Evolutionary conservation across 2,113 vertebrate genomes (phyloP), one percentile per base, ranked within the genome.

Genomic region (Heterotis niloticus): DNA sequence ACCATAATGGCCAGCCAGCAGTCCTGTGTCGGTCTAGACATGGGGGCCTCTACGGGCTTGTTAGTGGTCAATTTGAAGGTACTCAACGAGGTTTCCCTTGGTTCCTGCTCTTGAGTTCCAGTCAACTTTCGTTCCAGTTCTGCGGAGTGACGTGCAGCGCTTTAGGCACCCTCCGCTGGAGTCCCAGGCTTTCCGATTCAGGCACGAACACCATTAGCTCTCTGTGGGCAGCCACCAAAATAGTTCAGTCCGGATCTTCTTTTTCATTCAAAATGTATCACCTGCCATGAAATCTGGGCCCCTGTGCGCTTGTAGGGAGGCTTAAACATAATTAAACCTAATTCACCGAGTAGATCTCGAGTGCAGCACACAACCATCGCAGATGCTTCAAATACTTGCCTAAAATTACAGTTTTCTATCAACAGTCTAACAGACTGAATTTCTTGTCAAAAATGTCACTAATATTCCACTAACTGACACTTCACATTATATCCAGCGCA

Each of bases 41-140:
- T 0, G 60, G 5, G 28, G 10, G 10, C 57, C 10, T 5, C 10
- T 44, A 28, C 1, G 14, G 29, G 75, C 75, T 60, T 56, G 57
- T 75, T 75, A 75, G 23, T 7, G 56, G 44, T 18, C 76, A 18
- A 23, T 65, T 54, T 77, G 66, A 24, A 24, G 24, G 44, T 54
- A 54, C 51, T 56, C 76, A 23, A 44, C 18, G 4, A 5, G 16
- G 28, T n/a, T 34, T 28, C 14, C 20, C 65, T 76, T 20, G 29
- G 60, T 29, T 64, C 20, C 29, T 20, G 18, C 75, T 64, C 18
- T 64, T 20, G 17, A 2, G 59, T n/a, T 20, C 26, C 60, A 64
- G 29, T 52, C 17, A 51, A 10, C 60, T 18, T 28, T 60, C 29
- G 75, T 76, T 44, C 44, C 34, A 44, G 29, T 20, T 44, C 10